These are phyloP conservation scores for Semotilus atromaculatus DNA, from an alignment of 2,797 vertebrate species.

Conservation along the genomic window DNA sequence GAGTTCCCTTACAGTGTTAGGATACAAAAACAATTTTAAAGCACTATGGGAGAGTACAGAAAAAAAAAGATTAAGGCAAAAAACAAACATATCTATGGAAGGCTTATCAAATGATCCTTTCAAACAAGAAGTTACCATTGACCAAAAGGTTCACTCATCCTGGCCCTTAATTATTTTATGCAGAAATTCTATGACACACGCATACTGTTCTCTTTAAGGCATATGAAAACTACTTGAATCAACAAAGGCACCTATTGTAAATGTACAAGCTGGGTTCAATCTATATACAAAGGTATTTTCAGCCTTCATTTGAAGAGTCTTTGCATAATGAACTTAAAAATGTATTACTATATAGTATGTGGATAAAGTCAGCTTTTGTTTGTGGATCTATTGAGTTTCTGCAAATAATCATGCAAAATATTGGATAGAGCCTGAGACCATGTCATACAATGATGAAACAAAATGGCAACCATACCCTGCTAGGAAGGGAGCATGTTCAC, in stretches of 20 bases:
- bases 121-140: slow-evolving; percentile 18
- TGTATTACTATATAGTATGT: not conserved
- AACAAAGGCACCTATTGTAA: slow-evolving; percentile 50
- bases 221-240: slow-evolving; percentile 40
- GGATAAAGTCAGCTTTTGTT: not conserved
- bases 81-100: slow-evolving; percentile 24
- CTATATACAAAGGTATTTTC: slow-evolving; percentile 13
- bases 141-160: slow-evolving; percentile 23
- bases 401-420: slow-evolving; percentile 35
- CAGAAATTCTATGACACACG: not conserved
- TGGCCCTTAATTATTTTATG: slow-evolving; percentile 45
- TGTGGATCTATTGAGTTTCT: not conserved
- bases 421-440: not conserved
- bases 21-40: slow-evolving; percentile 26
- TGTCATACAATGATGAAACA: slow-evolving; percentile 1
- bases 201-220: slow-evolving; percentile 46
- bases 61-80: slow-evolving; percentile 30
- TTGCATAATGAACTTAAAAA: slow-evolving; percentile 22
- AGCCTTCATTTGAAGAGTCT: slow-evolving; percentile 36
- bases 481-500: not conserved
- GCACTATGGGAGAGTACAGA: not conserved
- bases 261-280: slow-evolving; percentile 31
- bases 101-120: slow-evolving; percentile 33
- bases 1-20: slow-evolving; percentile 52
- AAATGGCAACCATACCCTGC: not conserved